Evolutionary conservation across 2,888 invertebrate genomes (phyloP).

Genomic region (Chloroclystis v-ata): DNA sequence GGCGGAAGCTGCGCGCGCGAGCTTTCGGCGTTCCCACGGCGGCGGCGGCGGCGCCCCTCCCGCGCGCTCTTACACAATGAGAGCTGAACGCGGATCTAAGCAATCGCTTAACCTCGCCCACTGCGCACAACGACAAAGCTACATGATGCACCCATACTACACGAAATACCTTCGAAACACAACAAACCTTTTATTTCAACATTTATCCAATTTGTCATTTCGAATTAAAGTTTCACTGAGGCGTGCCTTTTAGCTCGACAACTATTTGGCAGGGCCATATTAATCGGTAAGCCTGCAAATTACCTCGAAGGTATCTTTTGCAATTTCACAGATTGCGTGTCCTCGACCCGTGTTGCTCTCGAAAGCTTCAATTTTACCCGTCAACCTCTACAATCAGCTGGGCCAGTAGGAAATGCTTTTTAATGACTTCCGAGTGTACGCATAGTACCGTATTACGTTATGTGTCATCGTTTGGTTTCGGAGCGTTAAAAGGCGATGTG

Average conservation of each 20-base stretch:
- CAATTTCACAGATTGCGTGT: slow-evolving; percentile 29
- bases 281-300: slow-evolving; percentile 24
- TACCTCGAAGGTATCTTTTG: slow-evolving; percentile 30
- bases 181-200: slow-evolving; percentile 22
- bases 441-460: slow-evolving; percentile 8
- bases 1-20: slow-evolving; percentile 70
- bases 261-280: slow-evolving; percentile 18
- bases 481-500: slow-evolving; percentile 13
- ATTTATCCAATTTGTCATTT: slow-evolving; percentile 30
- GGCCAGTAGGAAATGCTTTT: slow-evolving; percentile 30
- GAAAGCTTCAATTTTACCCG: slow-evolving; percentile 32
- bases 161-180: slow-evolving; percentile 18
- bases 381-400: slow-evolving; percentile 28
- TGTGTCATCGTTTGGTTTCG: slow-evolving; percentile 13
- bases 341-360: slow-evolving; percentile 29
- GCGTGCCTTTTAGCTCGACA: slow-evolving; percentile 16
- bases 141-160: slow-evolving; percentile 34
- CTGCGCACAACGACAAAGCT: slow-evolving; percentile 50
- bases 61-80: slow-evolving; percentile 70
- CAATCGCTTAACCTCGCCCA: slow-evolving; percentile 79
- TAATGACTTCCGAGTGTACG: slow-evolving; percentile 29
- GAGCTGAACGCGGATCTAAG: slow-evolving; percentile 78
- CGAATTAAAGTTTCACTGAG: slow-evolving; percentile 18
- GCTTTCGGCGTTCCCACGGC: slow-evolving; percentile 77
- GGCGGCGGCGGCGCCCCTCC: slow-evolving; percentile 44